Evolutionary conservation across 2,113 vertebrate species (phyloP), one percentile per base, ranked within the genome.

Genomic region (Blennius ocellaris): DNA sequence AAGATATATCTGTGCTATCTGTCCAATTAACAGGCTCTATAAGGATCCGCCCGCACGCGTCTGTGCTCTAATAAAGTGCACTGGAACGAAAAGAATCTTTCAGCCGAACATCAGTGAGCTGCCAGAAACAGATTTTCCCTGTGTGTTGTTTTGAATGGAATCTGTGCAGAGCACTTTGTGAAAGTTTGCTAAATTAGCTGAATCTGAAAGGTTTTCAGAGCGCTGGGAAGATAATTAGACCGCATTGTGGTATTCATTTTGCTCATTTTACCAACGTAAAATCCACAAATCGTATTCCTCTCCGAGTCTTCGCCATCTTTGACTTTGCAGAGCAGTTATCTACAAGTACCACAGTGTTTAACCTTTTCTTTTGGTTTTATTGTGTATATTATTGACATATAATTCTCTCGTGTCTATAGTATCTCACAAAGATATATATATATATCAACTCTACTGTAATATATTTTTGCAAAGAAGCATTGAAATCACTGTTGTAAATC

Each of bases 41-140:
- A 78, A 82, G 70, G 54, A 83, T 66, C 76, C 14, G 30, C 75
- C 82, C 59, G 73, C 68, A 81, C 43, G 80, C 79, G 65, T 81
- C 72, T 83, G 69, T 63, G 80, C 81, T 86, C 77, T 84, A 86
- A 92, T 90, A 87, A 92, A 91, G 72, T 86, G 65, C 75, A 78
- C 16, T 69, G 61, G 64, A 85, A 86, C 69, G 83, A 82, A 82
- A 75, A 57, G 16, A 74, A 68, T 57, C 50, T 86, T 59, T 70
- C 55, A 82, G 72, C 76, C 43, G 58, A 87, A 69, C 68, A 89
- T 83, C 59, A 78, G 60, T 73, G 82, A 63, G 56, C 78, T 76
- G 67, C 67, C 51, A 75, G 45, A 73, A 57, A 79, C 67, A 11
- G 17, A 65, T 69, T 66, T 66, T 55, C 72, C 10, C 47, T 45